Base-by-base conservation (phyloP, 35 echinoderm and acorn worm species). In the Antedon bifida region DNA sequence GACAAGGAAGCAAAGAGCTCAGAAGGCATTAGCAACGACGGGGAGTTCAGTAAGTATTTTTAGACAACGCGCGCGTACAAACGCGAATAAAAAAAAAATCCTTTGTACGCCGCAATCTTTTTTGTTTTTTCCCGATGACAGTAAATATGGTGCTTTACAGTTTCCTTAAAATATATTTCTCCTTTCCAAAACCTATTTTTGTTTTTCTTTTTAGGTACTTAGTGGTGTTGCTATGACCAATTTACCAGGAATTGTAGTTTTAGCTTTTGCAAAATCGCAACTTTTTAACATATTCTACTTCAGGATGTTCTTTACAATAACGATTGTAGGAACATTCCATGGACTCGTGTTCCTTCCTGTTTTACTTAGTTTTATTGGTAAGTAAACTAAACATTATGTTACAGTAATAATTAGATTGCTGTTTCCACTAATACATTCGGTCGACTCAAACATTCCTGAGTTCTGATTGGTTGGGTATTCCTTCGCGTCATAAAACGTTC, bases 141-240 rank as follows among this genome's bases (percentile, higher is more conserved):
- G n/a, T n/a, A n/a, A n/a, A n/a, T n/a, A n/a, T n/a, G n/a, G n/a
- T n/a, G n/a, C n/a, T n/a, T n/a, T n/a, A n/a, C n/a, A n/a, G n/a
- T n/a, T n/a, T n/a, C n/a, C n/a, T n/a, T n/a, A n/a, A n/a, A n/a
- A n/a, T n/a, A n/a, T n/a, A n/a, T n/a, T n/a, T n/a, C n/a, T n/a
- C n/a, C 23, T 7, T 75, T 29, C 3, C 74, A 29, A 31, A 9
- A 75, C 26, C 30, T n/a, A 5, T 29, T n/a, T n/a, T n/a, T 78
- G 16, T 29, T 26, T 44, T 78, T 39, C 16, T 34, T 36, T 36
- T 7, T 75, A 99, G 95, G 90, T 99, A 35, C 55, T 99, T 13
- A 99, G 95, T 82, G 95, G 95, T 34, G 95, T 99, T 14, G 95
- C 95, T 21, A 90, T 99, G 88, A 99, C 95, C 34, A 99, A 99